phyloP scores from a whole-genome alignment of 2,888 invertebrate species.

The Cenopis cana region DNA sequence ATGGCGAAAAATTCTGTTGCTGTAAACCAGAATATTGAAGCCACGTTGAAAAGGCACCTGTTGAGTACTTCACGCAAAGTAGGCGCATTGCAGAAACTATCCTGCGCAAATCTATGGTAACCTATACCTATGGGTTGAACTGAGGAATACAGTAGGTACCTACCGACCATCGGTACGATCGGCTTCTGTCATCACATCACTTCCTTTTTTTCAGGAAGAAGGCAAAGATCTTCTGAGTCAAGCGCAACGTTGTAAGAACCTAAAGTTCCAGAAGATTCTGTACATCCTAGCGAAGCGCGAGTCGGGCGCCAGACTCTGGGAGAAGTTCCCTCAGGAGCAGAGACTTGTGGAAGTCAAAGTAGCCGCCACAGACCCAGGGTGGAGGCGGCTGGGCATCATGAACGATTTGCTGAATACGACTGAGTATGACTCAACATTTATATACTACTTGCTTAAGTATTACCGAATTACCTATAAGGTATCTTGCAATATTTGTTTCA shows the following conservation, averaged over 20 bases:
- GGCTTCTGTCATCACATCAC: background rate
- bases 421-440: constrained; percentile 78
- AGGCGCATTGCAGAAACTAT: too few species aligned
- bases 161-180: too few species aligned
- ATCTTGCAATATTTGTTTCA: too few species aligned
- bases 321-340: constrained; percentile 82
- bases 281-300: constrained; percentile 85
- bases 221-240: constrained; percentile 70
- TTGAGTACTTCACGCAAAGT: background rate
- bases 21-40: background rate
- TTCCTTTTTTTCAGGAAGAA: constrained; percentile 56
- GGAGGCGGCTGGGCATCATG: constrained; percentile 88
- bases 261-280: constrained; percentile 88
- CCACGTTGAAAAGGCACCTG: background rate
- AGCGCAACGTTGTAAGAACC: constrained; percentile 81
- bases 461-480: too few species aligned
- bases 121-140: too few species aligned
- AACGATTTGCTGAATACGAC: constrained; percentile 86
- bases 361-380: constrained; percentile 87
- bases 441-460: too few species aligned
- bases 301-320: constrained; percentile 82
- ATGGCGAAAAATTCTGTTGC: background rate
- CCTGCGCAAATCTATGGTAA: too few species aligned
- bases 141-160: too few species aligned
- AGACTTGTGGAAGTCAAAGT: constrained; percentile 87